phyloP scores from a whole-genome alignment of 1,140 invertebrate genomes.

The Drosophila nigromelanica region DNA sequence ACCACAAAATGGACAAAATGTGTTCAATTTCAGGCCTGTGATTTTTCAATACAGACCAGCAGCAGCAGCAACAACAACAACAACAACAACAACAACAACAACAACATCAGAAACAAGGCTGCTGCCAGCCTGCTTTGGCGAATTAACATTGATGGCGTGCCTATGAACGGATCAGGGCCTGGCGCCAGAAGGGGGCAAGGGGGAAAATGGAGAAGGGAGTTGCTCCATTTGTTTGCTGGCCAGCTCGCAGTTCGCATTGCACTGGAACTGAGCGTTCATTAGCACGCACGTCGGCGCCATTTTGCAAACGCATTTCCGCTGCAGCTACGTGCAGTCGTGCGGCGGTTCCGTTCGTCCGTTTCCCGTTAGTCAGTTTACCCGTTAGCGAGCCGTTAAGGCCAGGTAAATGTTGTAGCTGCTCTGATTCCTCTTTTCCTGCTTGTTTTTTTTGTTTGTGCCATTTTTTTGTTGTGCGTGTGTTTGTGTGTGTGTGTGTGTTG shows the following conservation, averaged over 20 bases:
- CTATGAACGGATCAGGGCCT: slow-evolving; percentile 22
- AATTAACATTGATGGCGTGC: slow-evolving; percentile 74
- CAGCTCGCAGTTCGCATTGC: slow-evolving; percentile 21
- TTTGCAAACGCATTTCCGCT: slow-evolving; percentile 80
- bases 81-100: slow-evolving; percentile 24
- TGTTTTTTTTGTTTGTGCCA: slow-evolving; percentile 3
- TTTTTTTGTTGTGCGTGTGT: slow-evolving; percentile 7
- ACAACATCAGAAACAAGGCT: neutral
- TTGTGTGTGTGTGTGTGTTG: slow-evolving; percentile 31
- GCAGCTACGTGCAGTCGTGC: slow-evolving; percentile 67
- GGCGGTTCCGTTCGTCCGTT: slow-evolving; percentile 35
- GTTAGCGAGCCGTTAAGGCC: slow-evolving; percentile 43
- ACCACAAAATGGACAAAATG: slow-evolving; percentile 79
- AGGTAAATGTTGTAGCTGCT: slow-evolving; percentile 60
- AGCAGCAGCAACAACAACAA: slow-evolving; percentile 18
- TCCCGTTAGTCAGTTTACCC: slow-evolving; percentile 40
- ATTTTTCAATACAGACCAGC: slow-evolving; percentile 71
- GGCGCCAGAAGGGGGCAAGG: neutral
- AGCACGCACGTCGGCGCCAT: slow-evolving; percentile 79
- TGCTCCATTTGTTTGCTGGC: slow-evolving; percentile 56
- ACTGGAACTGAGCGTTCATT: slow-evolving; percentile 64
- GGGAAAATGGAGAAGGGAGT: neutral
- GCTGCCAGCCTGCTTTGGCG: slow-evolving; percentile 59
- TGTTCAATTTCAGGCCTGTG: slow-evolving; percentile 80
- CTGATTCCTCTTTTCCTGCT: slow-evolving; percentile 1